These are phyloP conservation scores for Perizoma affinitatum DNA, from an alignment of 2,888 invertebrate species.

Conservation along the genomic window DNA sequence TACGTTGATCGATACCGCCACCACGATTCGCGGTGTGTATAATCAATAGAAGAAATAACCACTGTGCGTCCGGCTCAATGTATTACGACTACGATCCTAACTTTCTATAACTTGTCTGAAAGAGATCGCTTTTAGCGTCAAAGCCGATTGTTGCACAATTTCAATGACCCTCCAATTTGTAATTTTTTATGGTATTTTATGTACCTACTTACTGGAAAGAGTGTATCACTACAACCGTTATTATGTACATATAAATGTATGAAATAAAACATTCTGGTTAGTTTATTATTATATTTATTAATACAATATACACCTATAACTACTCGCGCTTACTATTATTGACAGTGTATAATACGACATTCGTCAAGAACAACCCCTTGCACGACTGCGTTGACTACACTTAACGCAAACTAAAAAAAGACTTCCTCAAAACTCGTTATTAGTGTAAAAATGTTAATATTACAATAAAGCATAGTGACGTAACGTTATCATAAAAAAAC, in stretches of 20 bases:
- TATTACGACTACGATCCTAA: too few relatives aligned
- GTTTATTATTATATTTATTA: conserved; percentile 73
- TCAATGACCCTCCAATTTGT: too few relatives aligned
- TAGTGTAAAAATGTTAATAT: conserved; percentile 32
- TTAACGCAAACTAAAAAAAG: conserved; percentile 35
- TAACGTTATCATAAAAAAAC: conserved; percentile 5
- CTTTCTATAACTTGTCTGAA: too few relatives aligned
- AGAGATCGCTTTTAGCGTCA: too few relatives aligned
- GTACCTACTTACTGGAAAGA: too few relatives aligned
- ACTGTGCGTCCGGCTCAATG: too few relatives aligned
- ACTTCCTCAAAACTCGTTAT: conserved; percentile 33
- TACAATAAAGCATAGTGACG: conserved; percentile 22
- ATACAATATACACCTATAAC: conserved; percentile 80
- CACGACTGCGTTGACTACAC: conserved; percentile 25
- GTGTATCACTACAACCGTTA: too few relatives aligned
- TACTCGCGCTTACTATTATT: conserved; percentile 65
- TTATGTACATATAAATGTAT: neutral
- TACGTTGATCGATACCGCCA: too few relatives aligned
- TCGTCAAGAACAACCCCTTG: conserved; percentile 16
- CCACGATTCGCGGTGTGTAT: too few relatives aligned
- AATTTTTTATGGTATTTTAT: too few relatives aligned
- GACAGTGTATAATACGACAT: conserved; percentile 22
- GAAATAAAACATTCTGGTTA: conserved; percentile 27
- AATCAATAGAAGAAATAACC: too few relatives aligned
- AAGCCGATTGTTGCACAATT: too few relatives aligned